These are phyloP conservation scores for Menidia menidia DNA, from an alignment of 2,797 vertebrate genomes.

Conservation along the genomic window DNA sequence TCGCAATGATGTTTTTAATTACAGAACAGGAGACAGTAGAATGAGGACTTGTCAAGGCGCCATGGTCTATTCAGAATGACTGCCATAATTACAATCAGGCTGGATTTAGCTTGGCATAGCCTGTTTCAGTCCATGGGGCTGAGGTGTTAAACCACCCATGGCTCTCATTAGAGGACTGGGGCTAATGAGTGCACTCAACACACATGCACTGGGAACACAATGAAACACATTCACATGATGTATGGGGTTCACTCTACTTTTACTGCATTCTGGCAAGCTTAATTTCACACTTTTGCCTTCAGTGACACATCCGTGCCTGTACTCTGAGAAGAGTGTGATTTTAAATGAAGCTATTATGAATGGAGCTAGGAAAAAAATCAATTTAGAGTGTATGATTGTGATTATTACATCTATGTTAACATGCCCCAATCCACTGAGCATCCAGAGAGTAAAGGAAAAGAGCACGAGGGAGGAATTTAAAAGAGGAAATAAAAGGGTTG, in stretches of 20 bases:
- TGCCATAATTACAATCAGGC: conserved; percentile 77
- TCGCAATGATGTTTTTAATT: conserved; percentile 74
- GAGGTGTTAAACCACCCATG: conserved; percentile 77
- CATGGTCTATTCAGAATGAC: conserved; percentile 55
- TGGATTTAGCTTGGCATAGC: conserved; percentile 65
- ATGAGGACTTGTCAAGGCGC: conserved; percentile 51
- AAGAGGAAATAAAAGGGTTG: conserved; percentile 41
- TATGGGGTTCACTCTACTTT: conserved; percentile 62
- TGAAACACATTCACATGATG: conserved; percentile 46
- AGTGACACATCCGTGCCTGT: conserved; percentile 51
- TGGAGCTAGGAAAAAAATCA: conserved; percentile 68
- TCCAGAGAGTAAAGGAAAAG: conserved; percentile 51
- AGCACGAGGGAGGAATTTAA: conserved; percentile 34
- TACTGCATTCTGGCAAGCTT: conserved; percentile 67
- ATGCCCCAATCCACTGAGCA: conserved; percentile 42
- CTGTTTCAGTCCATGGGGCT: conserved; percentile 54
- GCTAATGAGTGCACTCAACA: conserved; percentile 71
- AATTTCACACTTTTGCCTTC: conserved; percentile 76
- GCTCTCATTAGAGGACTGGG: conserved; percentile 74
- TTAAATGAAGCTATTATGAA: conserved; percentile 77
- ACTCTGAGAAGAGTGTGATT: conserved; percentile 54
- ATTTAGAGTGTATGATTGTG: conserved; percentile 77
- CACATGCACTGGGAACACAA: conserved; percentile 50
- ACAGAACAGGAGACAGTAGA: conserved; percentile 55
- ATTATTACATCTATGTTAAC: conserved; percentile 75